Percentiles rank a stretch among this genome's conserved stretches.
phyloP scores from a whole-genome alignment of 2,888 invertebrate species.

The Drosophila merina region DNA sequence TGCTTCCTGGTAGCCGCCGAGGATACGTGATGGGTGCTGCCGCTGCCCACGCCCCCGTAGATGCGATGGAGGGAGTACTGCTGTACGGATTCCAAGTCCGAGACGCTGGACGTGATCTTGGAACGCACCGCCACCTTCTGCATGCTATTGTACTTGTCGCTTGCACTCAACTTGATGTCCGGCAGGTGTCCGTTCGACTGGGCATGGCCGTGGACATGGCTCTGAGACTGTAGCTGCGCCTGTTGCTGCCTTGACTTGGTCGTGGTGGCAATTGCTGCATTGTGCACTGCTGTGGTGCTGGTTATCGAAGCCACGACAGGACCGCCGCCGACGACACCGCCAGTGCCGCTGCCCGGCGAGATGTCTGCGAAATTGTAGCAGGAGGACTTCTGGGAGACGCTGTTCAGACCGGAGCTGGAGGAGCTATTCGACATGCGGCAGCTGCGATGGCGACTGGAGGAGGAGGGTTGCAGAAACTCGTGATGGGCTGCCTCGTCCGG shows the following conservation, averaged over 20 bases:
- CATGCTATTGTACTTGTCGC: conserved; percentile 83
- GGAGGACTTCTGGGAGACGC: conserved; percentile 82
- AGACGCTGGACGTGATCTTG: conserved; percentile 83
- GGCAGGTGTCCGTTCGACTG: conserved; percentile 83
- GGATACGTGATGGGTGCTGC: conserved; percentile 72
- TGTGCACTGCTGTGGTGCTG: conserved; percentile 79
- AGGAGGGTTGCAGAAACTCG: conserved; percentile 90
- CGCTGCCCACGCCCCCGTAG: conserved; percentile 79
- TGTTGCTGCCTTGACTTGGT: conserved; percentile 55
- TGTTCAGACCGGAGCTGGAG: conserved; percentile 81
- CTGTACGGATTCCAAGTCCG: conserved; percentile 83
- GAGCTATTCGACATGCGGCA: conserved; percentile 82
- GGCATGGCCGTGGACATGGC: conserved; percentile 60
- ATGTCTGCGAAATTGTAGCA: conserved; percentile 82
- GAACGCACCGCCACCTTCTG: conserved; percentile 83
- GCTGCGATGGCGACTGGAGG: conserved; percentile 83
- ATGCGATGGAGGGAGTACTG: conserved; percentile 83
- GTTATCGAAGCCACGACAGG: conserved; percentile 79
- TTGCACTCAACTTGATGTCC: conserved; percentile 83
- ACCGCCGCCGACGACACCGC: conserved; percentile 16
- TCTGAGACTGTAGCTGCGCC: conserved; percentile 50
- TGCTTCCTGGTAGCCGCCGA: conserved; percentile 82
- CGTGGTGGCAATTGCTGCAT: conserved; percentile 80
- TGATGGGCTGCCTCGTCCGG: conserved; percentile 95
- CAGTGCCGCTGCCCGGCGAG: conserved; percentile 69